phyloP scores from a whole-genome alignment of 2,113 vertebrate species.

The Lontra canadensis region DNA sequence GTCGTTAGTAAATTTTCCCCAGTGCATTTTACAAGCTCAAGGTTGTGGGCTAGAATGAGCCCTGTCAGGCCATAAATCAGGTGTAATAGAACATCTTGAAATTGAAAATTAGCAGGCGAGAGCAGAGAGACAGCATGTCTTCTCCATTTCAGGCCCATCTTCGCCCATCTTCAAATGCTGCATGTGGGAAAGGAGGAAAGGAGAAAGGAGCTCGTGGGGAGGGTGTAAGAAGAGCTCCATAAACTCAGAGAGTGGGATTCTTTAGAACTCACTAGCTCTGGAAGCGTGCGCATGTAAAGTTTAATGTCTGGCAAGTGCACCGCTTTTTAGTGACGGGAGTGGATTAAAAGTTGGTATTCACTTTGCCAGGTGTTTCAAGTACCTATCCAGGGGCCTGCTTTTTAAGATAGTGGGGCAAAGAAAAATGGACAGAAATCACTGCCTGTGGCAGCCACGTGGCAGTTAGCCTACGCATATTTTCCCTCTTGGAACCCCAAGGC shows the following conservation, averaged over 20 bases:
- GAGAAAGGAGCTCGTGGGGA: not conserved
- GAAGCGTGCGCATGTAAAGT: not conserved
- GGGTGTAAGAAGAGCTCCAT: not conserved
- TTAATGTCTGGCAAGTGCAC: slow-evolving; percentile 20
- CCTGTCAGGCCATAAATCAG: slow-evolving; percentile 89
- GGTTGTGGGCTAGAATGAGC: slow-evolving; percentile 85
- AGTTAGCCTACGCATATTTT: not conserved
- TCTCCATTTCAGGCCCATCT: slow-evolving; percentile 71
- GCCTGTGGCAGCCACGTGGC: not conserved
- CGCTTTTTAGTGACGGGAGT: not conserved
- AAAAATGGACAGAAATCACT: not conserved
- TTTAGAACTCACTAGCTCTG: not conserved
- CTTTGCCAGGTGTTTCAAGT: not conserved
- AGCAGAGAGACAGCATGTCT: slow-evolving; percentile 67
- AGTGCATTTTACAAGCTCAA: slow-evolving; percentile 85
- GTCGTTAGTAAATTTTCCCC: slow-evolving; percentile 81
- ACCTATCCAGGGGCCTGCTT: not conserved
- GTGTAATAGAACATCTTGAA: slow-evolving; percentile 85
- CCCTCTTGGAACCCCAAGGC: not conserved
- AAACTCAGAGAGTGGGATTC: not conserved
- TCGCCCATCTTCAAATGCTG: slow-evolving; percentile 76
- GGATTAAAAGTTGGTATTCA: slow-evolving; percentile 3
- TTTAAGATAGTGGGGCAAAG: not conserved
- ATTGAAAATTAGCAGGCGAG: slow-evolving; percentile 66
- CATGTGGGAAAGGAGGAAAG: slow-evolving; percentile 67